Conservation (phyloP, 2,888 invertebrate species). For the Diadromus collaris region DNA sequence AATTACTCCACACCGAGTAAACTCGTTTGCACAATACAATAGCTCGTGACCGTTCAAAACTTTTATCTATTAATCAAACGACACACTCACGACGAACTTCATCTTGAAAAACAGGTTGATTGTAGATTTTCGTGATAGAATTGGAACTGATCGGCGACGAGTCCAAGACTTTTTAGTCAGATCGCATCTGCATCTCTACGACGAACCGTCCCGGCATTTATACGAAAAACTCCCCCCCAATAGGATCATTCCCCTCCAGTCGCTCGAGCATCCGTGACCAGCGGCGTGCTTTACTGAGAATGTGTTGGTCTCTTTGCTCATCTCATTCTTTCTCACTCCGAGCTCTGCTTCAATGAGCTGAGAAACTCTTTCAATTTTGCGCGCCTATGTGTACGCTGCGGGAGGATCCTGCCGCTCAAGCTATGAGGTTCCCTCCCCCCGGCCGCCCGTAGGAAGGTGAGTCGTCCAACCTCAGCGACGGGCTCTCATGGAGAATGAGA, state of each 20-base stretch:
- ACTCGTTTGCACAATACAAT: constrained; percentile 15
- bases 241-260: constrained; percentile 75
- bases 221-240: constrained; percentile 73
- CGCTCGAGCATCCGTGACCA: constrained; percentile 65
- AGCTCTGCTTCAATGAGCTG: constrained; percentile 45
- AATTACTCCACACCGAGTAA: constrained; percentile 33
- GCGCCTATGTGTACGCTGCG: not conserved
- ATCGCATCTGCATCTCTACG: constrained; percentile 74
- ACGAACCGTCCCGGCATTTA: constrained; percentile 74
- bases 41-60: not conserved
- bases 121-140: constrained; percentile 27
- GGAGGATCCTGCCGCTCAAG: constrained; percentile 21
- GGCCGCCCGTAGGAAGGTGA: constrained; percentile 8
- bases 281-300: constrained; percentile 63
- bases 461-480: not conserved
- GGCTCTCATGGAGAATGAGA: constrained; percentile 25
- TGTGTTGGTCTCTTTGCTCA: constrained; percentile 58
- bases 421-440: constrained; percentile 17
- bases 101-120: constrained; percentile 63
- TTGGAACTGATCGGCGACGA: constrained; percentile 30
- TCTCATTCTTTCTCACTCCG: constrained; percentile 46
- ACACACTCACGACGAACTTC: constrained; percentile 77
- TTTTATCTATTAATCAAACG: constrained; percentile 24
- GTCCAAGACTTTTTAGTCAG: constrained; percentile 71
- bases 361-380: constrained; percentile 45